Percentiles rank a stretch among this genome's conserved stretches.
Evolutionary conservation across 1,140 invertebrate species (phyloP).

Genomic region (Laupala kohalensis): DNA sequence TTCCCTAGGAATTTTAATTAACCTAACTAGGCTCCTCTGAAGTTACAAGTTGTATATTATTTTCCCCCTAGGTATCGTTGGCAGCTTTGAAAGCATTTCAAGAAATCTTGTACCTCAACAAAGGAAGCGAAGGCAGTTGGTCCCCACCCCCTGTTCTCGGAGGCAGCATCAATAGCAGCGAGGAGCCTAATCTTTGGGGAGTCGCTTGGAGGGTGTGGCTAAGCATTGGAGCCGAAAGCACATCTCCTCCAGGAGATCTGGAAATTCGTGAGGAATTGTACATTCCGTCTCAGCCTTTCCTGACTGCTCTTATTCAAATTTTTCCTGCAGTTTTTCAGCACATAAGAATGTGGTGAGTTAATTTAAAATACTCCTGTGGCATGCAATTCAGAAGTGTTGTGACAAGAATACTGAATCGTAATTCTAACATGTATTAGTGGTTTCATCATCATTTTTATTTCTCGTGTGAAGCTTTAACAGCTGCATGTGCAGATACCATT

Average conservation of each 20-base stretch:
- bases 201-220: slow-evolving; percentile 76
- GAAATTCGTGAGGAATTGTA: slow-evolving; percentile 45
- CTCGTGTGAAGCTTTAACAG: too few relatives aligned
- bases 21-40: too few relatives aligned
- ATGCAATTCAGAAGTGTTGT: too few relatives aligned
- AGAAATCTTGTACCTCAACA: slow-evolving; percentile 66
- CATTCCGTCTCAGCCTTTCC: slow-evolving; percentile 79
- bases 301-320: slow-evolving; percentile 85
- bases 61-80: slow-evolving; percentile 55
- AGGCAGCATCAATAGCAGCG: slow-evolving; percentile 11
- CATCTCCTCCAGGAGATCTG: slow-evolving; percentile 42
- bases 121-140: slow-evolving; percentile 21
- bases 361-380: too few relatives aligned
- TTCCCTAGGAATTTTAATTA: too few relatives aligned
- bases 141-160: slow-evolving; percentile 16
- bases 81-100: slow-evolving; percentile 91
- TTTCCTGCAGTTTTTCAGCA: slow-evolving; percentile 87
- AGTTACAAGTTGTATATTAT: slow-evolving; percentile 7
- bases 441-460: too few relatives aligned
- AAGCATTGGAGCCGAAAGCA: slow-evolving; percentile 67
- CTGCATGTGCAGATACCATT: too few relatives aligned
- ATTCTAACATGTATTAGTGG: too few relatives aligned
- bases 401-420: too few relatives aligned
- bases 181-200: slow-evolving; percentile 54
- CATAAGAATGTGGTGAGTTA: slow-evolving; percentile 59